These are phyloP conservation scores for Hypomecis atomaria DNA, from an alignment of 2,888 invertebrate species.

Conservation along the genomic window DNA sequence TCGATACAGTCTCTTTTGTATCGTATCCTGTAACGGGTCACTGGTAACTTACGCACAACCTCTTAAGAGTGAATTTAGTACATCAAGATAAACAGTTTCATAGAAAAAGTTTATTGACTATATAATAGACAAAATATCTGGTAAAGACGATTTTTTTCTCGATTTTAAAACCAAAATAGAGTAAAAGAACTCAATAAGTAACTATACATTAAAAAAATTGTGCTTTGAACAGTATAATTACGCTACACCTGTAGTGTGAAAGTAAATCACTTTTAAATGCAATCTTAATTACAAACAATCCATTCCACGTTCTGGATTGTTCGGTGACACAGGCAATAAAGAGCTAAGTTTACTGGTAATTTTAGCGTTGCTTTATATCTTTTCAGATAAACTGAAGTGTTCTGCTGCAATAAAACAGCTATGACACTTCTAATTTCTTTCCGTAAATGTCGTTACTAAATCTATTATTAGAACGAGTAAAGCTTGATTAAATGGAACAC, in stretches of 20 bases:
- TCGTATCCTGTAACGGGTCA: no score
- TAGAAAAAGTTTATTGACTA: no score
- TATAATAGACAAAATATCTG: no score
- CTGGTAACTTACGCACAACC: no score
- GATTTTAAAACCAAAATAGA: no score
- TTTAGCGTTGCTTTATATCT: slow-evolving; percentile 42
- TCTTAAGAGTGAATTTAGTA: no score
- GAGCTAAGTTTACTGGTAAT: slow-evolving; percentile 38
- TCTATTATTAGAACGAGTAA: slow-evolving; percentile 22
- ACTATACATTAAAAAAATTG: no score
- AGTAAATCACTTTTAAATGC: neutral
- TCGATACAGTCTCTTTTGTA: no score
- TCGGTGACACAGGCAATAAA: slow-evolving; percentile 36
- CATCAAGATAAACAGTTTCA: no score
- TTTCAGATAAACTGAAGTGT: slow-evolving; percentile 42
- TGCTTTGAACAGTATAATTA: neutral
- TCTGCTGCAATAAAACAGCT: slow-evolving; percentile 36
- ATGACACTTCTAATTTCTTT: slow-evolving; percentile 39
- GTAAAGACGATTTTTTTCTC: no score
- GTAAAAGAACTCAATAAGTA: no score
- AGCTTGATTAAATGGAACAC: slow-evolving; percentile 16
- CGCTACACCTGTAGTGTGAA: neutral
- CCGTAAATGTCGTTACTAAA: slow-evolving; percentile 31
- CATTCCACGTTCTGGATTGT: slow-evolving; percentile 21
- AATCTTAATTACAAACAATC: slow-evolving; percentile 19